Conservation (phyloP, 30 jellyfish, hydroid and myxozoan species). For the Hydractinia symbiolongicarpus region DNA sequence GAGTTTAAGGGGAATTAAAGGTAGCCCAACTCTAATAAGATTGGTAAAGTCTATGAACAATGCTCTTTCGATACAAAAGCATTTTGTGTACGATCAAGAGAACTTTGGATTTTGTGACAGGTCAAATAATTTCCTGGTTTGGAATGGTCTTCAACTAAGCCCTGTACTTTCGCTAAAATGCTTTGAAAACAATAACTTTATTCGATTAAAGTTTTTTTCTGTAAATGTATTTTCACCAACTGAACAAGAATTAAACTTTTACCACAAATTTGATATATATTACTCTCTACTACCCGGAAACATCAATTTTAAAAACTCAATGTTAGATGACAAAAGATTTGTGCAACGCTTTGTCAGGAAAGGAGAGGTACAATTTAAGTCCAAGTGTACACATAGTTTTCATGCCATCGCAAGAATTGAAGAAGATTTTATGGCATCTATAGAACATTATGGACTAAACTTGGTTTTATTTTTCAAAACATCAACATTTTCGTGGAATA, state of each 20-base stretch:
- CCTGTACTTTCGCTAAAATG: constrained; percentile 18
- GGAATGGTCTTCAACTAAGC: constrained; percentile 19
- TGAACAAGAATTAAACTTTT: background rate
- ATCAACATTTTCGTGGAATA: constrained; percentile 10
- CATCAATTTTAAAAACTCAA: constrained; percentile 11
- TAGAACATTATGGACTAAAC: constrained; percentile 18
- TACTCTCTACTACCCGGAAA: constrained; percentile 31
- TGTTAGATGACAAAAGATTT: constrained; percentile 16
- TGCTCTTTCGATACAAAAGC: background rate
- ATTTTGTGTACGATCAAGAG: constrained; percentile 9
- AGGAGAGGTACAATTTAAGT: background rate
- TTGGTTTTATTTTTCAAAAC: constrained; percentile 14
- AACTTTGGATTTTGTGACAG: background rate
- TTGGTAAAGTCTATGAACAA: background rate
- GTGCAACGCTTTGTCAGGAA: constrained; percentile 5
- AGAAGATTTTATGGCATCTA: background rate
- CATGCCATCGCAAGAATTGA: constrained; percentile 23
- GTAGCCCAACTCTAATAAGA: background rate
- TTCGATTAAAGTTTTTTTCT: background rate
- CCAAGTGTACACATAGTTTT: background rate
- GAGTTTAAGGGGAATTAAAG: constrained; percentile 14
- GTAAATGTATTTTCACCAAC: constrained; percentile 18
- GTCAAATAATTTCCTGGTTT: background rate
- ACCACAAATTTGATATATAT: constrained; percentile 18
- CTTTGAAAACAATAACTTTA: background rate